These are phyloP conservation scores for Polymixis lichenea DNA, from an alignment of 2,888 invertebrate genomes.

Conservation along the genomic window DNA sequence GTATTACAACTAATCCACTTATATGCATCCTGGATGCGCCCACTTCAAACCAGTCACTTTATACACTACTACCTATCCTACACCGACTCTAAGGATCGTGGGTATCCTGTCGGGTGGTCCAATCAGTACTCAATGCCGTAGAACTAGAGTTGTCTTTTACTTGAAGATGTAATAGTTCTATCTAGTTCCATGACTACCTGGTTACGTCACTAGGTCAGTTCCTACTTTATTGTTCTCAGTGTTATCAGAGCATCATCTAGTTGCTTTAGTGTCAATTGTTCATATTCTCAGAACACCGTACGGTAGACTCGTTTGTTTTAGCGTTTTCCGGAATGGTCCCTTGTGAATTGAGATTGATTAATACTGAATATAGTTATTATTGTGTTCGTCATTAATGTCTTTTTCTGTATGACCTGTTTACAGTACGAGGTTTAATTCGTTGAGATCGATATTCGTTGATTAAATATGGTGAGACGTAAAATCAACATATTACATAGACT, in stretches of 20 bases:
- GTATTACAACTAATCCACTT: slow-evolving; percentile 55
- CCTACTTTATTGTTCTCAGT: slow-evolving; percentile 52
- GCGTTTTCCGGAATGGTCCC: slow-evolving; percentile 6
- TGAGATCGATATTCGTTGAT: not conserved
- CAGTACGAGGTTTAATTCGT: not conserved
- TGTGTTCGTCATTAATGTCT: not conserved
- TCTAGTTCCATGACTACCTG: slow-evolving; percentile 27
- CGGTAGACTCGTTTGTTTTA: slow-evolving; percentile 6
- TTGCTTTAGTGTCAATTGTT: slow-evolving; percentile 46
- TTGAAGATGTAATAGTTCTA: slow-evolving; percentile 15
- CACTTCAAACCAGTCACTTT: slow-evolving; percentile 45
- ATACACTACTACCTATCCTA: not conserved
- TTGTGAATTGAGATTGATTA: slow-evolving; percentile 2
- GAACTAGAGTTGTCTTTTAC: slow-evolving; percentile 27
- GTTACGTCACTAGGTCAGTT: slow-evolving; percentile 54
- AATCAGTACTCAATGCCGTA: slow-evolving; percentile 21
- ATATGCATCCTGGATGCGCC: slow-evolving; percentile 62
- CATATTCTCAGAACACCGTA: slow-evolving; percentile 29
- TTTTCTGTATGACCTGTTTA: not conserved
- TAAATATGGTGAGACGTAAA: not conserved
- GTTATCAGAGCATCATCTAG: slow-evolving; percentile 48
- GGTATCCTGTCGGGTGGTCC: slow-evolving; percentile 1
- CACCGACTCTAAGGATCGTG: slow-evolving; percentile 13
- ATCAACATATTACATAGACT: not conserved
- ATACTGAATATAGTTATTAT: not conserved